Conservation (phyloP, 2,113 vertebrate species). For the Mesoclemmys tuberculata region DNA sequence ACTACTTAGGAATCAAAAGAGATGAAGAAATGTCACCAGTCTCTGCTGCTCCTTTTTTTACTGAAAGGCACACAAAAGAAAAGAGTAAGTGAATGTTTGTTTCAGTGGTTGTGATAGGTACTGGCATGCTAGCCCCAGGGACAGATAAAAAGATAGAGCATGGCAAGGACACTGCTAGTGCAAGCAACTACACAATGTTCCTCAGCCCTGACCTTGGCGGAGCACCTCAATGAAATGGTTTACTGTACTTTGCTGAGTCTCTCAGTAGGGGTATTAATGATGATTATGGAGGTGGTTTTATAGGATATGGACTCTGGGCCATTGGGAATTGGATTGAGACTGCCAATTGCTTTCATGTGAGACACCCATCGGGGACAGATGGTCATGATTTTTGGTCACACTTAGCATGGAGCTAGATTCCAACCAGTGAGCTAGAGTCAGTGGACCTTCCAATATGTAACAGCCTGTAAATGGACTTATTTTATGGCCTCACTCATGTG, state of each 20-base stretch:
- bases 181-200: not conserved
- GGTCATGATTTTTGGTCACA: not conserved
- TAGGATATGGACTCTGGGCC: rapidly evolving
- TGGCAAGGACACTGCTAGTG: not conserved
- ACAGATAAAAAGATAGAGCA: not conserved
- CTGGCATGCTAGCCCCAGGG: not conserved
- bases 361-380: rapidly evolving
- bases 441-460: rapidly evolving
- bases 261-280: not conserved
- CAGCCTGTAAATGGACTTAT: not conserved
- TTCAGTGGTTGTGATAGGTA: not conserved
- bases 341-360: not conserved
- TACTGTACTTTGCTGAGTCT: not conserved
- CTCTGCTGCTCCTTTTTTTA: rapidly evolving
- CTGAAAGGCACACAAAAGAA: not conserved
- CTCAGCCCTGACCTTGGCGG: rapidly evolving
- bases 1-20: not conserved
- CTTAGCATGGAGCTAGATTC: not conserved
- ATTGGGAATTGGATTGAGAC: not conserved
- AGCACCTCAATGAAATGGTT: not conserved
- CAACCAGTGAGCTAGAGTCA: not conserved
- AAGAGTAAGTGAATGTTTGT: not conserved
- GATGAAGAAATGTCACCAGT: not conserved
- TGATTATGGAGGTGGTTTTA: not conserved
- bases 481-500: not conserved